phyloP scores from a whole-genome alignment of 1,140 invertebrate genomes.

The Choristoneura fumiferana region DNA sequence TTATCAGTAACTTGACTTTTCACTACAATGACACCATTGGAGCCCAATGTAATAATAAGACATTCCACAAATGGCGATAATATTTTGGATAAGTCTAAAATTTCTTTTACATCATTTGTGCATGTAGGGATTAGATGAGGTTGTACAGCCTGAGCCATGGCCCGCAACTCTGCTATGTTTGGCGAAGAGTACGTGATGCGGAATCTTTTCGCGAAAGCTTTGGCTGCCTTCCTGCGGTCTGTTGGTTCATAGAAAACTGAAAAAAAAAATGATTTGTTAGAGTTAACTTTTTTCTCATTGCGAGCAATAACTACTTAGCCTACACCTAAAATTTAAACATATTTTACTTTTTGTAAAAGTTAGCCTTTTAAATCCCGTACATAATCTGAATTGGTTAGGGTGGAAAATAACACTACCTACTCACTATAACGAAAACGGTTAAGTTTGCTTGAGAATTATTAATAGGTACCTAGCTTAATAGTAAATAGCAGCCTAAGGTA shows the following conservation, averaged over 20 bases:
- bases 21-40: slow-evolving; percentile 76
- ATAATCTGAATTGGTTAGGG: too few relatives aligned
- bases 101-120: slow-evolving; percentile 65
- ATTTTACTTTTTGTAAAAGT: too few relatives aligned
- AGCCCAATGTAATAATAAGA: slow-evolving; percentile 79
- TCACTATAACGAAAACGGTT: too few relatives aligned
- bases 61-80: slow-evolving; percentile 44
- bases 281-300: not conserved
- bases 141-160: slow-evolving; percentile 70
- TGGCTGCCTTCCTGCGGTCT: slow-evolving; percentile 61
- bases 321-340: too few relatives aligned
- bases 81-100: slow-evolving; percentile 53
- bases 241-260: slow-evolving; percentile 71
- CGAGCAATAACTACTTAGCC: too few relatives aligned
- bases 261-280: slow-evolving; percentile 40
- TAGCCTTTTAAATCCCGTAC: too few relatives aligned
- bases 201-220: slow-evolving; percentile 34
- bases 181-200: slow-evolving; percentile 82
- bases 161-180: slow-evolving; percentile 84
- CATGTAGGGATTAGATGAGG: slow-evolving; percentile 29
- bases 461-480: too few relatives aligned
- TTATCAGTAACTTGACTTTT: slow-evolving; percentile 27
- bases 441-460: too few relatives aligned
- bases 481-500: too few relatives aligned
- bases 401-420: too few relatives aligned